Conservation (phyloP, 2,113 vertebrate species). For the Calypte anna region DNA sequence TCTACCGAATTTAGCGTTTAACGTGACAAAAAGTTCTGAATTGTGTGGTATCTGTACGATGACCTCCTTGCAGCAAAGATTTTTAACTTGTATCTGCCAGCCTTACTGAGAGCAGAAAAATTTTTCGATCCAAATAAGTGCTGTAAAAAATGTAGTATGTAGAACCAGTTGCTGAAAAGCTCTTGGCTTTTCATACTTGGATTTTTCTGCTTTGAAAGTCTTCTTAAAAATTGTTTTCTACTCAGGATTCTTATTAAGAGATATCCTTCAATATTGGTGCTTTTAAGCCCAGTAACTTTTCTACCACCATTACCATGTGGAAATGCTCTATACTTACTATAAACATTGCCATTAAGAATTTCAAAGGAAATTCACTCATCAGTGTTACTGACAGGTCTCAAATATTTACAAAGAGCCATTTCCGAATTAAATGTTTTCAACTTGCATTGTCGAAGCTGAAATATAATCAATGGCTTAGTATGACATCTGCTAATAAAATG, state of each 20-base stretch:
- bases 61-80: neutral
- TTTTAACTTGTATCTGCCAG: neutral
- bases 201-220: neutral
- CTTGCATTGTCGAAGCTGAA: neutral
- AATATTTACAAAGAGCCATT: neutral
- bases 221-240: neutral
- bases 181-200: neutral
- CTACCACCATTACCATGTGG: neutral
- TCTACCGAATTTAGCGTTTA: neutral
- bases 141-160: neutral
- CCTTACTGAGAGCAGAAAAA: neutral
- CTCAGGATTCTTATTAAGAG: neutral
- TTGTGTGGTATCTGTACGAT: neutral
- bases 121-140: neutral
- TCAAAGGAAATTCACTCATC: neutral
- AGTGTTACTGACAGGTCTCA: neutral
- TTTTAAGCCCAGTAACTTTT: neutral
- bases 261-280: neutral
- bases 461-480: fast-evolving
- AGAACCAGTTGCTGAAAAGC: neutral
- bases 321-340: neutral
- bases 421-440: neutral
- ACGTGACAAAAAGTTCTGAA: neutral
- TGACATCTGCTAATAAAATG: neutral
- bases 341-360: neutral